A percentile compares a stretch with the other conserved stretches of the same genome.
Conservation (phyloP, 2,113 vertebrate genomes). For the Chitala chitala region DNA sequence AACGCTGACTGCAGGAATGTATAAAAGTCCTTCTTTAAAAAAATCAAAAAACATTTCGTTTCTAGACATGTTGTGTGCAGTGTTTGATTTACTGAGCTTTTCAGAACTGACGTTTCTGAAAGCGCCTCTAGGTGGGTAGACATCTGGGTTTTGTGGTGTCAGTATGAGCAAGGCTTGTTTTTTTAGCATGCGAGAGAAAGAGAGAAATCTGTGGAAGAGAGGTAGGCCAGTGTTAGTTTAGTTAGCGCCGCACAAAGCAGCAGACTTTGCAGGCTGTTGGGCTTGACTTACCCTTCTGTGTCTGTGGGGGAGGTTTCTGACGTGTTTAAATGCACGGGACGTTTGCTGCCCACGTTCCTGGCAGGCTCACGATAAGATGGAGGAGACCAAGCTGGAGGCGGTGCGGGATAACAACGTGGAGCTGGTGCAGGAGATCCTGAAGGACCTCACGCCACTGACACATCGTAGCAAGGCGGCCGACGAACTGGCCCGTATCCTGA, state of each 20-base stretch:
- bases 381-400: constrained; percentile 87
- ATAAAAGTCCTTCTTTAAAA: background rate
- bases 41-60: too few species aligned
- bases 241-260: too few species aligned
- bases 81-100: too few species aligned
- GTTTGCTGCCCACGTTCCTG: background rate
- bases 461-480: constrained; percentile 65
- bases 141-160: too few species aligned
- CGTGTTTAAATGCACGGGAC: background rate
- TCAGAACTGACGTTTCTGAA: too few species aligned
- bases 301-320: background rate
- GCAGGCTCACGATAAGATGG: constrained; percentile 82
- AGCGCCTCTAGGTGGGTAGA: too few species aligned
- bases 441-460: constrained; percentile 71
- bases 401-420: constrained; percentile 89
- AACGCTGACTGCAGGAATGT: background rate
- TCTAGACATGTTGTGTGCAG: too few species aligned
- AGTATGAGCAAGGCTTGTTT: too few species aligned
- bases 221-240: too few species aligned
- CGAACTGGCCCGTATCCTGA: constrained; percentile 78
- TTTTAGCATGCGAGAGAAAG: too few species aligned
- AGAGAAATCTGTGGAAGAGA: too few species aligned
- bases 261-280: background rate
- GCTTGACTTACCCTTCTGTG: background rate
- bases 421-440: constrained; percentile 90